phyloP scores from a whole-genome alignment of 2,888 invertebrate genomes.

The Ophion ventricosus region DNA sequence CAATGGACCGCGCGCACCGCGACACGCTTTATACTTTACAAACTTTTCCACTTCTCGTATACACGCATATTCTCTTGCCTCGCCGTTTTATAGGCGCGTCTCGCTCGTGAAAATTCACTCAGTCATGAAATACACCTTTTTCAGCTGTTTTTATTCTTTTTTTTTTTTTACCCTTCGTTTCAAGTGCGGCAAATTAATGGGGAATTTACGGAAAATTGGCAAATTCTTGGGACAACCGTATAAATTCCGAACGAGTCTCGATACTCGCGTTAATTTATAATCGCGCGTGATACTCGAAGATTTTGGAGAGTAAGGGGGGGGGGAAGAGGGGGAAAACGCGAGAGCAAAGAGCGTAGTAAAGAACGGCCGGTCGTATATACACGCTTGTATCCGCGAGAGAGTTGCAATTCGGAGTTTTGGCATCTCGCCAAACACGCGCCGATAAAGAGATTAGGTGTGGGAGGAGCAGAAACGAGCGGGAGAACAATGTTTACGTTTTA shows the following conservation, averaged over 20 bases:
- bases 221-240: not conserved
- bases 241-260: not conserved
- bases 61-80: conserved; percentile 1
- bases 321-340: not conserved
- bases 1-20: conserved; percentile 50
- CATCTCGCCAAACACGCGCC: conserved; percentile 77
- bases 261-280: conserved; percentile 4
- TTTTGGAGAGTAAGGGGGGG: conserved; percentile 37
- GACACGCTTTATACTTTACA: not conserved
- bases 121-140: not conserved
- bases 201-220: not conserved
- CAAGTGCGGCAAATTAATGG: not conserved
- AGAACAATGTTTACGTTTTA: conserved; percentile 77
- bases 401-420: conserved; percentile 69
- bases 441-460: conserved; percentile 79
- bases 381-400: conserved; percentile 34
- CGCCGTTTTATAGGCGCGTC: not conserved
- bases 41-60: not conserved
- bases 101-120: conserved; percentile 35
- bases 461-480: conserved; percentile 41
- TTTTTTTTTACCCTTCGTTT: not conserved
- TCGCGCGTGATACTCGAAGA: not conserved
- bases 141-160: not conserved
- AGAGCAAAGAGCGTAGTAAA: not conserved
- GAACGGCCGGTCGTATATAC: conserved; percentile 9